A percentile compares a stretch with the other conserved stretches of the same genome.
Conservation (phyloP, 1,140 invertebrate genomes). For the Goniozus legneri region DNA sequence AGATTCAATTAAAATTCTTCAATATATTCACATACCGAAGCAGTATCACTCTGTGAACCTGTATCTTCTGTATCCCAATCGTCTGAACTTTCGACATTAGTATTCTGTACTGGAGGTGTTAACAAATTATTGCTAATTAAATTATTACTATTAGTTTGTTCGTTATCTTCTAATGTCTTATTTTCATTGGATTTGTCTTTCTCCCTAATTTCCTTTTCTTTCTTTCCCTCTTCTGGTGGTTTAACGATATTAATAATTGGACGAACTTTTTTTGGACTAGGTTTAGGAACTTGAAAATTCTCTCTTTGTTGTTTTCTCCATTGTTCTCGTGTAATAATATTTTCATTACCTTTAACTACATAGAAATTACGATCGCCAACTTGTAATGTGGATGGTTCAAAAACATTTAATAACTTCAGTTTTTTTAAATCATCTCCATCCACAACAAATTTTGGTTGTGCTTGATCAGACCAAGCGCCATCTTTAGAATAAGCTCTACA, state of each 20-base stretch:
- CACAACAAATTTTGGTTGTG: constrained; percentile 68
- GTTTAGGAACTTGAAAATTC: constrained; percentile 47
- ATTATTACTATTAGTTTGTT: constrained; percentile 27
- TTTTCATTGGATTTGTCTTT: constrained; percentile 28
- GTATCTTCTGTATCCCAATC: constrained; percentile 55
- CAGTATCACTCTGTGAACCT: constrained; percentile 45
- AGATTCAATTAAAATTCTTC: constrained; percentile 7
- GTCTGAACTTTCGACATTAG: constrained; percentile 44
- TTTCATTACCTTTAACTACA: constrained; percentile 59
- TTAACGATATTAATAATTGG: constrained; percentile 29
- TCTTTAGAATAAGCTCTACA: constrained; percentile 71
- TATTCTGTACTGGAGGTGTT: constrained; percentile 31
- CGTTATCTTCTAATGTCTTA: constrained; percentile 17
- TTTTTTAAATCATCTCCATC: constrained; percentile 74
- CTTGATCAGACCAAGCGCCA: constrained; percentile 55
- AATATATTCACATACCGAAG: constrained; percentile 30
- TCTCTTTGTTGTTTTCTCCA: constrained; percentile 57
- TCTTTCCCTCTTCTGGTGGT: constrained; percentile 30
- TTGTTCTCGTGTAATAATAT: constrained; percentile 57
- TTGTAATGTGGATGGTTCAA: constrained; percentile 84
- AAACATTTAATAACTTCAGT: constrained; percentile 77
- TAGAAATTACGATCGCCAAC: constrained; percentile 80
- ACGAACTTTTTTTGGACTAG: constrained; percentile 42
- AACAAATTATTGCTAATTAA: constrained; percentile 25
- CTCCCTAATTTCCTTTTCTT: constrained; percentile 24